Base-by-base conservation (phyloP, 2,888 invertebrate genomes). In the Danaus chrysippus region DNA sequence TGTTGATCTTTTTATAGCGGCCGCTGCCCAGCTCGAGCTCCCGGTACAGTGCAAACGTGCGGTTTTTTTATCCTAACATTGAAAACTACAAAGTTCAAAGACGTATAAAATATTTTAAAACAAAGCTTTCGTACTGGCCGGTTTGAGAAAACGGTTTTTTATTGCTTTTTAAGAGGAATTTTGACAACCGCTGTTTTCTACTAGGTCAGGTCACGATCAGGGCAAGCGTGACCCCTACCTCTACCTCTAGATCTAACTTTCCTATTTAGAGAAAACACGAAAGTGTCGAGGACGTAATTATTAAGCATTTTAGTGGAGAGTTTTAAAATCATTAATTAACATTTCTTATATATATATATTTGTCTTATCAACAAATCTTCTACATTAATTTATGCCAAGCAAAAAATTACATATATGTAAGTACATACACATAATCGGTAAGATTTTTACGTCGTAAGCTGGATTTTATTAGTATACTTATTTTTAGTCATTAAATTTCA, bases 1-100 rank as follows among this genome's bases (percentile, higher is more conserved):
- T 86, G 87, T 88, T 83, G 86, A 87, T 90, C 91, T 91, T 91
- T 91, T 91, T 91, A 91, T 91, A 91, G 91, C 87, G 82, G 83
- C 76, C 84, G 83, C 83, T 83, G 86, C 87, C 90, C 86, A 86
- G 91, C 86, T 83, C 85, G 82, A 87, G 87, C 85, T 84, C 82
- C 78, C 78, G 78, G 78, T 73, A 74, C 77, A 76, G 78, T 78
- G 76, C 76, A 73, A 79, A 76, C 76, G 74, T 71, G 78, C 73
- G 75, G 69, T 71, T 70, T 72, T 74, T 72, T 74, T 75, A 57
- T 44, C 55, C 56, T 64, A 62, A 64, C 58, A 55, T 64, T 62
- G 43, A 58, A 59, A 60, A 53, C 56, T 55, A 19, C 34, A 42
- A 13, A 53, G 56, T 13, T 17, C 59, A 57, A 41, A 52, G 23